These are phyloP conservation scores for Silurus lanzhouensis DNA, from an alignment of 2,797 vertebrate genomes.

Conservation along the genomic window DNA sequence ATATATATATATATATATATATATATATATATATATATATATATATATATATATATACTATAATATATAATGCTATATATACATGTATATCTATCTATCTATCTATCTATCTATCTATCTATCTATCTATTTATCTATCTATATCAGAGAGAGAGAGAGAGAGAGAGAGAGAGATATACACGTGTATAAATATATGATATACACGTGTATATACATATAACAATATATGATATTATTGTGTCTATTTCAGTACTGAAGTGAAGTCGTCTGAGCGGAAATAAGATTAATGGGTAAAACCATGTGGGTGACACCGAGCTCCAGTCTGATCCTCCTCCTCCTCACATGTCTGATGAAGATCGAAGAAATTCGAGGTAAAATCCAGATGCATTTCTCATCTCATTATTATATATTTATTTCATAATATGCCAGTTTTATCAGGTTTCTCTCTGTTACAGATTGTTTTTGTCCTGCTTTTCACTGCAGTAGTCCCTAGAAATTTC, in stretches of 20 bases:
- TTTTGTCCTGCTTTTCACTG: background rate
- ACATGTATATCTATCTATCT: no score
- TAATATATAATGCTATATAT: no score
- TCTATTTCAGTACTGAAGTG: background rate
- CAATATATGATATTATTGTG: no score
- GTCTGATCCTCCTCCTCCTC: background rate
- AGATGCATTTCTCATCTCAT: background rate
- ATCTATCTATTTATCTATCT: no score
- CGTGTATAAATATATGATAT: no score
- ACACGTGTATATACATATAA: no score
- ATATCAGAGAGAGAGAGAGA: no score
- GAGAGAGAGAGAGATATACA: no score
- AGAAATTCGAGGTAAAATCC: background rate
- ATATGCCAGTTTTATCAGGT: background rate
- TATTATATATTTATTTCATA: background rate
- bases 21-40: no score
- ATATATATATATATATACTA: no score
- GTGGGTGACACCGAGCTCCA: background rate
- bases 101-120: no score
- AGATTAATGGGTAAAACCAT: background rate
- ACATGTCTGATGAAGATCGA: background rate
- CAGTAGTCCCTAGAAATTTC: background rate
- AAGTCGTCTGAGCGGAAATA: background rate
- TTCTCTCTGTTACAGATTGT: background rate
- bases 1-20: no score